A percentile compares a stretch with the other conserved stretches of the same genome.
phyloP scores from a whole-genome alignment of 2,113 vertebrate species.

The Galbula dea region DNA sequence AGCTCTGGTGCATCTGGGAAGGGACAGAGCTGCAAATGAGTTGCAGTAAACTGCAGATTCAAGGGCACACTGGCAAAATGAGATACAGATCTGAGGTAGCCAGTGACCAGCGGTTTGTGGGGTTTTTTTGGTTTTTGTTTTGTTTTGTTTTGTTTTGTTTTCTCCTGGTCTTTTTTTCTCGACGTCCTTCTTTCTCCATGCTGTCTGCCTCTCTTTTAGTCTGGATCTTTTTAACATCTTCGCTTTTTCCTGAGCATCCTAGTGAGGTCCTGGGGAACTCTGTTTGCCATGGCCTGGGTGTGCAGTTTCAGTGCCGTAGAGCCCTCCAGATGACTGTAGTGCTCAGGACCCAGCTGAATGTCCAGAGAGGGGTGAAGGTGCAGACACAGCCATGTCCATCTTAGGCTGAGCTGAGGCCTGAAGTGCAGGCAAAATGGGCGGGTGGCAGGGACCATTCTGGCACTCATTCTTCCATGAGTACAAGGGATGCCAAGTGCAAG shows the following conservation, averaged over 20 bases:
- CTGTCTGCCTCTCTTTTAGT: neutral
- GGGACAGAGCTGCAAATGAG: neutral
- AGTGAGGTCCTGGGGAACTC: neutral
- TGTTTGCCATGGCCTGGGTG: rapidly evolving
- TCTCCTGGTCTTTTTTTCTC: neutral
- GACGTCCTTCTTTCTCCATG: neutral
- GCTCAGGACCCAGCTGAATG: neutral
- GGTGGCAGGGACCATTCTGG: neutral
- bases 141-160: neutral
- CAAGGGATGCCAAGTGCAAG: neutral
- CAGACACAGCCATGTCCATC: neutral
- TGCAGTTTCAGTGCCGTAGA: rapidly evolving
- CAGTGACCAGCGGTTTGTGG: no score
- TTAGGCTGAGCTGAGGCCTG: neutral
- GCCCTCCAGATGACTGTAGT: neutral
- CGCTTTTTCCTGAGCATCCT: neutral
- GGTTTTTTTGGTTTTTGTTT: no score
- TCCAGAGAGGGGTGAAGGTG: neutral
- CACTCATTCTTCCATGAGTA: neutral
- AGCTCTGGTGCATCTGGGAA: neutral
- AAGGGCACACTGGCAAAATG: neutral
- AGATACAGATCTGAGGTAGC: neutral
- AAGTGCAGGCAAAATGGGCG: neutral
- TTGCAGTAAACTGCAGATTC: neutral
- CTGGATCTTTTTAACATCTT: neutral